Evolutionary conservation across 2,113 vertebrate species (phyloP).

Genomic region (Kryptolebias marmoratus): DNA sequence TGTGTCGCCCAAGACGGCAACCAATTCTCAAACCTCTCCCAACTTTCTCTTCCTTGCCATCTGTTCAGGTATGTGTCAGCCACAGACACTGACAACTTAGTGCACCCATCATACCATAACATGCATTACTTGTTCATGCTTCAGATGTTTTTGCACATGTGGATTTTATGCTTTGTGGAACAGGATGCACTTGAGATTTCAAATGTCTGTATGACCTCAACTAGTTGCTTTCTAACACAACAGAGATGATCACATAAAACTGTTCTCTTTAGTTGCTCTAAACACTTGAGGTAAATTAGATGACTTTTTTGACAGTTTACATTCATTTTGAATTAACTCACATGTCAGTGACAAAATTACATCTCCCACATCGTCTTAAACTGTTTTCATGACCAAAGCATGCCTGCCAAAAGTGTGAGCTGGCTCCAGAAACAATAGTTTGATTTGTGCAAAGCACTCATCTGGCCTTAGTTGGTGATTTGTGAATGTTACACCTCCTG

Average conservation of each 20-base stretch:
- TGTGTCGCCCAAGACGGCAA: constrained; percentile 18
- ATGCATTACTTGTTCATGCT: neutral
- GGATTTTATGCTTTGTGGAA: constrained; percentile 8
- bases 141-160: constrained; percentile 15
- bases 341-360: neutral
- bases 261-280: constrained; percentile 7
- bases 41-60: constrained; percentile 10
- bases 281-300: neutral
- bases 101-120: constrained; percentile 1
- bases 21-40: constrained; percentile 24
- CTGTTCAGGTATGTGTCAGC: constrained; percentile 26
- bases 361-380: neutral
- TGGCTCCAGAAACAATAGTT: constrained; percentile 7
- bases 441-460: constrained; percentile 33
- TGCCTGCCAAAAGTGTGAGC: constrained; percentile 12
- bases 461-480: constrained; percentile 22
- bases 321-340: neutral
- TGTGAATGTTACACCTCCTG: constrained; percentile 25
- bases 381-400: neutral
- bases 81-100: neutral
- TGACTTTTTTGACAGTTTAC: neutral
- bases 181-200: constrained; percentile 17
- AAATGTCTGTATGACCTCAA: constrained; percentile 29
- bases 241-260: neutral
- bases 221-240: neutral